Base-by-base conservation (phyloP, 2,797 vertebrate species). In the Notolabrus celidotus region DNA sequence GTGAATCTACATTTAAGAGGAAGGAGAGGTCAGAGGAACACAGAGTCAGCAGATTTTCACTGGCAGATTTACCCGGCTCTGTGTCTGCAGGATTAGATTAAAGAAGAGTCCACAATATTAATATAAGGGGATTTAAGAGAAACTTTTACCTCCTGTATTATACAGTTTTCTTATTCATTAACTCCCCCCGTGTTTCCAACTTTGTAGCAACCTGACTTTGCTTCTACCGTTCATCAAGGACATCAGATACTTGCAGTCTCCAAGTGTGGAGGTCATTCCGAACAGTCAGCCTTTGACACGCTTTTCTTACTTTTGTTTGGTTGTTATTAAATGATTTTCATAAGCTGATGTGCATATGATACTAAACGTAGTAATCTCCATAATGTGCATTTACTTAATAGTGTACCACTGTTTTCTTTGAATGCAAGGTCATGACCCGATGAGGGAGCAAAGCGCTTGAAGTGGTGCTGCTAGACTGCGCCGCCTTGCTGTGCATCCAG, bases 61-160 rank as follows among this genome's bases (percentile, higher is more conserved):
- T 36, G 68, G 50, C 58, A 61, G 17, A 74, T 60, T 73, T 41
- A 64, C 42, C 17, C 20, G 19, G 33, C 53, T 63, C 55, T 43
- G 34, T 7, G 52, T 73, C 71, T 57, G 22, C 55, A 71, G 67
- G 71, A 88, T 82, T 78, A 76, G 20, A 67, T 36, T 12, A 5
- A 22, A 27, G 45, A 62, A 57, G 31, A 63, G 49, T 66, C 49
- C 33, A 55, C 51, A 19, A 43, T 36, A 45, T 74, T 71, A 60
- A 76, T 45, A 58, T 7, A 5, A 56, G 31, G 41, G 62, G 75
- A 71, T 84, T 55, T 80, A 1, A 58, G 22, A 34, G 34, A 51
- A 62, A 63, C 27, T 16, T 49, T 31, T 5, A 22, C 43, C 33
- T 22, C 23, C 8, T 7, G 10, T 53, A 43, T 50, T 39, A 54